phyloP scores from a whole-genome alignment of 2,113 vertebrate species.

The Calidris pygmaea region DNA sequence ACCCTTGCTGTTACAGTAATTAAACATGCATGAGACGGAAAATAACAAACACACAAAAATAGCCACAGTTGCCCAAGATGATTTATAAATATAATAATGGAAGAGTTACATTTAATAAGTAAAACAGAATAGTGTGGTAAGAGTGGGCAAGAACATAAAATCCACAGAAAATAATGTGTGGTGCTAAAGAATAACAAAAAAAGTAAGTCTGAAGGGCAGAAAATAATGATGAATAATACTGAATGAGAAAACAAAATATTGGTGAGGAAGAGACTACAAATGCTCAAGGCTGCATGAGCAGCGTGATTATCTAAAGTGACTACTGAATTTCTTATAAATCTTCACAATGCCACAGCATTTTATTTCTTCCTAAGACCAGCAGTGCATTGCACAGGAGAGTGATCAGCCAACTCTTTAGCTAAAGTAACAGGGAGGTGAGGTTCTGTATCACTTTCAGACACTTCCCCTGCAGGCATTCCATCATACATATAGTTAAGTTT shows the following conservation, averaged over 20 bases:
- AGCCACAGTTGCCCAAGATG: neutral
- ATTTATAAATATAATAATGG: neutral
- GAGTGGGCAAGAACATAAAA: neutral
- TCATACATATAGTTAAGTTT: neutral
- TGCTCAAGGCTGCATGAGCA: neutral
- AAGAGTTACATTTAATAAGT: neutral
- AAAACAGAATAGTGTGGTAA: neutral
- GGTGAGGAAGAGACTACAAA: neutral
- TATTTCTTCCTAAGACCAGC: neutral
- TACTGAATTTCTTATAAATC: neutral
- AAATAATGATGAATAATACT: neutral
- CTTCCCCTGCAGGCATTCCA: neutral
- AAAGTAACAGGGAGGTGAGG: neutral
- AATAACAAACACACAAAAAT: conserved; percentile 7
- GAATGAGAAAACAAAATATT: neutral
- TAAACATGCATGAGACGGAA: neutral
- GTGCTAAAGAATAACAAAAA: neutral
- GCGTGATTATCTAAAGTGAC: neutral
- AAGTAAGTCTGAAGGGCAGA: neutral
- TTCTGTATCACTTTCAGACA: neutral
- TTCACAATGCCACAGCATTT: neutral
- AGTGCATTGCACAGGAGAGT: neutral
- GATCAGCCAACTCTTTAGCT: neutral
- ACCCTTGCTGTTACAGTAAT: neutral
- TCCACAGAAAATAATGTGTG: neutral